A percentile compares a stretch with the other conserved stretches of the same genome.
phyloP scores from a whole-genome alignment of 2,888 invertebrate species.

The Trichacis sp. region DNA sequence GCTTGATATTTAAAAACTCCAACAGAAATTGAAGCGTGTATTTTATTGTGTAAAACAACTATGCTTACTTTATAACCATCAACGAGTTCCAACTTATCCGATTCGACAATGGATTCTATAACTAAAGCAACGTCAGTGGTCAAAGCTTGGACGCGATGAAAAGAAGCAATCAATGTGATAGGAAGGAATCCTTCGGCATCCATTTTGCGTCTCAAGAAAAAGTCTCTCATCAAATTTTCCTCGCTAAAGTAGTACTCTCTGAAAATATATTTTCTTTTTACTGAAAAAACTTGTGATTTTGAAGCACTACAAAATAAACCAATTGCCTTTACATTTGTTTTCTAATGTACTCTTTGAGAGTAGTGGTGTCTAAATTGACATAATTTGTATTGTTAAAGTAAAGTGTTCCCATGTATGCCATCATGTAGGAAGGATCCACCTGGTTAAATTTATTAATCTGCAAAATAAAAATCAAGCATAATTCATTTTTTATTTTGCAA shows the following conservation, averaged over 20 bases:
- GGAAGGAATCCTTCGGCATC: slow-evolving; percentile 93
- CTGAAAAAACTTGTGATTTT: not conserved
- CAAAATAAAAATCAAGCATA: slow-evolving; percentile 10
- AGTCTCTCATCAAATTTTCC: slow-evolving; percentile 94
- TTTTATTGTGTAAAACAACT: not conserved
- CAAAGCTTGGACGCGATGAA: slow-evolving; percentile 91
- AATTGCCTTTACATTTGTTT: slow-evolving; percentile 89
- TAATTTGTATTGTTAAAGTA: slow-evolving; percentile 74
- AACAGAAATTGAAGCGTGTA: not conserved
- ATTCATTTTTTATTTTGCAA: too few species aligned
- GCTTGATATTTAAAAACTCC: not conserved
- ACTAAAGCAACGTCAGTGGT: slow-evolving; percentile 88
- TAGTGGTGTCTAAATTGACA: slow-evolving; percentile 73
- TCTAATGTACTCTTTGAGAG: slow-evolving; percentile 85
- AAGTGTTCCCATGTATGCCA: slow-evolving; percentile 75
- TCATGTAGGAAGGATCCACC: slow-evolving; percentile 59
- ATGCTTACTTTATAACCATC: slow-evolving; percentile 78
- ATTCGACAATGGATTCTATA: slow-evolving; percentile 86
- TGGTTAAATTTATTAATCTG: slow-evolving; percentile 38
- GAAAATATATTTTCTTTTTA: too few species aligned
- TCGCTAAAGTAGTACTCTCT: slow-evolving; percentile 99
- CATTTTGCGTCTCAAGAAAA: slow-evolving; percentile 98
- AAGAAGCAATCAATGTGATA: slow-evolving; percentile 93
- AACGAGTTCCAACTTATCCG: slow-evolving; percentile 86
- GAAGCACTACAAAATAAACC: too few species aligned